These are phyloP conservation scores for Mustelus asterias DNA, from an alignment of 2,113 vertebrate species.

Conservation along the genomic window DNA sequence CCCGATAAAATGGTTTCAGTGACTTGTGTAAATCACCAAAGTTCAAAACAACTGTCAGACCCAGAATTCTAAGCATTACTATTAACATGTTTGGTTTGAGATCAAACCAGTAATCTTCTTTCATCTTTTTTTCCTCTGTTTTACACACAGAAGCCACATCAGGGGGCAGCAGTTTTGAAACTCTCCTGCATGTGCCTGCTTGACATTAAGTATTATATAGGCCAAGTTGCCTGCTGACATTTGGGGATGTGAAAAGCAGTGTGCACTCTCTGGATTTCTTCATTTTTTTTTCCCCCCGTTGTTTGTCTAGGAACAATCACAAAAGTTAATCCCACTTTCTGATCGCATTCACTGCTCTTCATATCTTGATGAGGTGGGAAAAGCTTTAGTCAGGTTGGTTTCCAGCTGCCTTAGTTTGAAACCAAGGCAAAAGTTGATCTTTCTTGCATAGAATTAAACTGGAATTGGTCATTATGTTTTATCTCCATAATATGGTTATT, in stretches of 20 bases:
- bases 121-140: constrained; percentile 45
- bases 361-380: constrained; percentile 39
- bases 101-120: constrained; percentile 53
- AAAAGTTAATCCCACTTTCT: constrained; percentile 39
- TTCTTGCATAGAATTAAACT: constrained; percentile 2
- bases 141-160: constrained; percentile 54
- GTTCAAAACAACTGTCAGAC: constrained; percentile 48
- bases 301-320: constrained; percentile 42
- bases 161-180: constrained; percentile 48
- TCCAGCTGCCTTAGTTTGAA: constrained; percentile 26
- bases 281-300: constrained; percentile 28
- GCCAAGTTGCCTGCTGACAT: constrained; percentile 45
- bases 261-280: constrained; percentile 39
- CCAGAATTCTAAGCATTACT: constrained; percentile 50
- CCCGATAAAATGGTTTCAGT: constrained; percentile 40
- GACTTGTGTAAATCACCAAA: constrained; percentile 41
- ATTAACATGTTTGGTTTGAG: constrained; percentile 53
- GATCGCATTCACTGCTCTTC: constrained; percentile 21
- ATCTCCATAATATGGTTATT: background rate
- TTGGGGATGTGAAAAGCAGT: constrained; percentile 43
- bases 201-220: constrained; percentile 50
- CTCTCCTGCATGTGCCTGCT: constrained; percentile 45
- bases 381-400: constrained; percentile 13
- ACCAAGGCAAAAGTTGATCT: constrained; percentile 33
- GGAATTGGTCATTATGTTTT: constrained; percentile 10